Percentiles rank a stretch among this genome's conserved stretches.
These are phyloP conservation scores for Campoplex nolae DNA, from an alignment of 2,888 invertebrate genomes.

Conservation along the genomic window DNA sequence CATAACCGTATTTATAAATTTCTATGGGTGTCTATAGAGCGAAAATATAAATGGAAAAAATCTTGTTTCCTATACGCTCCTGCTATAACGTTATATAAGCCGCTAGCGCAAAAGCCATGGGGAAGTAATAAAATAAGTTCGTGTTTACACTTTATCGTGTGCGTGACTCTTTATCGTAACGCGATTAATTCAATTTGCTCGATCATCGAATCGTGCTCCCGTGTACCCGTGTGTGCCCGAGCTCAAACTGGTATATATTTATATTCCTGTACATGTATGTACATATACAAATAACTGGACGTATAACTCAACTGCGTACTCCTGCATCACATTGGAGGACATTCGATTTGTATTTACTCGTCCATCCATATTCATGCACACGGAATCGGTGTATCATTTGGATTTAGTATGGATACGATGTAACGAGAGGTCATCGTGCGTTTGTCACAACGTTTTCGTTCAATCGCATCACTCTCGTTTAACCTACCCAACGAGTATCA, in stretches of 20 bases:
- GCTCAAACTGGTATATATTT: neutral
- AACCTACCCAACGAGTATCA: constrained; percentile 26
- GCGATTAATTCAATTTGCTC: constrained; percentile 58
- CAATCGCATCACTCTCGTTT: constrained; percentile 36
- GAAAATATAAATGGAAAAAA: constrained; percentile 61
- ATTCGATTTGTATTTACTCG: no score
- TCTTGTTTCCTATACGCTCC: constrained; percentile 33
- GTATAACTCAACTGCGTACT: neutral
- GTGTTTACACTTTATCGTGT: constrained; percentile 50
- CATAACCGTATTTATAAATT: constrained; percentile 56
- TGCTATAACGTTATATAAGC: constrained; percentile 5
- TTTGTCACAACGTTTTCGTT: constrained; percentile 44
- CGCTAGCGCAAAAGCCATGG: neutral
- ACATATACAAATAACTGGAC: constrained; percentile 12
- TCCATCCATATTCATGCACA: constrained; percentile 52
- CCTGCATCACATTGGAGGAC: no score
- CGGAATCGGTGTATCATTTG: constrained; percentile 38
- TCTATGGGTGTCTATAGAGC: neutral
- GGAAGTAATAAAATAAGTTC: constrained; percentile 48
- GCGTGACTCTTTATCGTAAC: constrained; percentile 59
- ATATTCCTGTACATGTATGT: neutral
- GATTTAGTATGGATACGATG: constrained; percentile 23
- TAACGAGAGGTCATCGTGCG: constrained; percentile 35
- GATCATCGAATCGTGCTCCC: constrained; percentile 43
- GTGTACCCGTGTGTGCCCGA: neutral